Conservation (phyloP, 2,113 vertebrate genomes). For the Nansenia antarctica region DNA sequence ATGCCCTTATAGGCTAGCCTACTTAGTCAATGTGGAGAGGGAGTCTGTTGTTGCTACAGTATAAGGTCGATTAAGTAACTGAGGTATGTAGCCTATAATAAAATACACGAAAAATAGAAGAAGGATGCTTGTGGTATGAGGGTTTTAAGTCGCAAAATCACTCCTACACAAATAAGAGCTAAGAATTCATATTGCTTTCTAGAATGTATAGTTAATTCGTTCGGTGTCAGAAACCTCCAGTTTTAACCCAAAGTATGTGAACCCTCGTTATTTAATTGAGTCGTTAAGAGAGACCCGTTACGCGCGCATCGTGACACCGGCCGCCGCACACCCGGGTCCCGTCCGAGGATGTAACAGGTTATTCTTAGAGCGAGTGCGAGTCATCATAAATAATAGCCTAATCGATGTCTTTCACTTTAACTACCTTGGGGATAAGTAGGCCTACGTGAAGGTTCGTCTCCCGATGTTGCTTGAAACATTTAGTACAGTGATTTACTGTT, state of each 20-base stretch:
- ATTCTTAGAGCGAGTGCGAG: not conserved
- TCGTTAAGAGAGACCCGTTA: not conserved
- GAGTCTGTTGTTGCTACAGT: not conserved
- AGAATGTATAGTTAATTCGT: too few relatives aligned
- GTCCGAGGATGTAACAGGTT: not conserved
- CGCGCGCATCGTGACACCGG: not conserved
- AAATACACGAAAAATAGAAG: too few relatives aligned
- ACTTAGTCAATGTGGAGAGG: not conserved
- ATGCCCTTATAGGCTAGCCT: not conserved
- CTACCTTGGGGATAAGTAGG: not conserved
- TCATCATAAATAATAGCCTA: not conserved
- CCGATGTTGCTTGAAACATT: too few relatives aligned
- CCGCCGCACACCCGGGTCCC: not conserved
- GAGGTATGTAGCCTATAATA: not conserved
- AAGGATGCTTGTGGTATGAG: too few relatives aligned
- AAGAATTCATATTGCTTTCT: too few relatives aligned
- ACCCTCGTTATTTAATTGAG: too few relatives aligned
- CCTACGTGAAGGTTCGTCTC: too few relatives aligned
- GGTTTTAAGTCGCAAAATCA: too few relatives aligned
- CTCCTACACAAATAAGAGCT: too few relatives aligned
- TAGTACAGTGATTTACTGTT: too few relatives aligned
- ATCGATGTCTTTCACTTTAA: not conserved
- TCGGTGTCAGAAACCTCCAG: too few relatives aligned
- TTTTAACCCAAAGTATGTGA: too few relatives aligned
- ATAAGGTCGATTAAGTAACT: not conserved